A percentile compares a stretch with the other conserved stretches of the same genome.
Evolutionary conservation across 1,140 invertebrate genomes (phyloP).

Genomic region (Leptonema lineaticorne): DNA sequence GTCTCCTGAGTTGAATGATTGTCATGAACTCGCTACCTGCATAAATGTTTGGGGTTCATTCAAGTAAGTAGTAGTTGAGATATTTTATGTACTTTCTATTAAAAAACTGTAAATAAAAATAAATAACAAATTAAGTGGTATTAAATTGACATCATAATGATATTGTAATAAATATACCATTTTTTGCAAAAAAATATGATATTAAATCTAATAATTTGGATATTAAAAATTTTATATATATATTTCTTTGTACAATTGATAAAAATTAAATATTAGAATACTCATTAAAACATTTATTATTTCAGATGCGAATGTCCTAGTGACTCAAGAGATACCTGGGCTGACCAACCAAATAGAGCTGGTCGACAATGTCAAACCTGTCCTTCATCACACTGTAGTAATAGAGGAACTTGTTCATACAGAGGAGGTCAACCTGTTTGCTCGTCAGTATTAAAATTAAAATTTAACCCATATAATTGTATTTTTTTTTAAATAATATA

Average conservation of each 20-base stretch:
- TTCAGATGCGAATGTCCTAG: constrained; percentile 73
- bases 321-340: constrained; percentile 75
- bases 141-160: too few species aligned
- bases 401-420: constrained; percentile 79
- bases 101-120: too few species aligned
- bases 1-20: constrained; percentile 85
- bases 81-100: too few species aligned
- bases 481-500: constrained; percentile 5
- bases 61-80: too few species aligned
- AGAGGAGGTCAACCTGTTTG: constrained; percentile 73
- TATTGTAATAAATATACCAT: too few species aligned
- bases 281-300: background rate
- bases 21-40: constrained; percentile 81
- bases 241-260: too few species aligned
- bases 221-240: too few species aligned
- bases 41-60: constrained; percentile 89
- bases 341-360: constrained; percentile 59
- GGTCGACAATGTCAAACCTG: constrained; percentile 78
- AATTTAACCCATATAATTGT: constrained; percentile 17
- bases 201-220: too few species aligned
- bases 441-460: constrained; percentile 60
- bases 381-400: constrained; percentile 76
- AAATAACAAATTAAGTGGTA: too few species aligned
- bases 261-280: too few species aligned
- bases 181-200: too few species aligned